A percentile compares a stretch with the other conserved stretches of the same genome.
phyloP scores from a whole-genome alignment of 2,888 invertebrate genomes.

The Phengaris arion region DNA sequence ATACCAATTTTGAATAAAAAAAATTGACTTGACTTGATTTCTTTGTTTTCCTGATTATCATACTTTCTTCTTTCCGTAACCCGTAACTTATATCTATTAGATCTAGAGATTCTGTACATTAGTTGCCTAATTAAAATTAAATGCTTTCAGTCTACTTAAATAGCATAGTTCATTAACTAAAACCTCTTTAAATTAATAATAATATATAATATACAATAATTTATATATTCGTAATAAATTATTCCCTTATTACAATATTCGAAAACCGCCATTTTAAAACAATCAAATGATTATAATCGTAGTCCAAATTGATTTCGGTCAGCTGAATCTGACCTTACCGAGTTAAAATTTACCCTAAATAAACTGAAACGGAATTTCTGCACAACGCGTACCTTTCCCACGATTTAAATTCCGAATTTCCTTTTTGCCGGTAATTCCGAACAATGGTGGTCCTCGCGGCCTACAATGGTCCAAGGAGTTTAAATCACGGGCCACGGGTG shows the following conservation, averaged over 20 bases:
- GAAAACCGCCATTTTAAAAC: neutral
- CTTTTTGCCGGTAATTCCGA: slow-evolving; percentile 50
- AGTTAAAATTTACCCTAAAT: slow-evolving; percentile 68
- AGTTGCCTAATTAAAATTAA: too few relatives aligned
- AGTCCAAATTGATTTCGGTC: slow-evolving; percentile 46
- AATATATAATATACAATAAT: too few relatives aligned
- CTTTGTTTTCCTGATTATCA: too few relatives aligned
- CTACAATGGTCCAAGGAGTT: slow-evolving; percentile 47
- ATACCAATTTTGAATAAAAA: too few relatives aligned
- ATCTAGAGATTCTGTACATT: too few relatives aligned
- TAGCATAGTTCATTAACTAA: too few relatives aligned
- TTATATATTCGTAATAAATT: too few relatives aligned
- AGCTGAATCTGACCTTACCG: slow-evolving; percentile 59
- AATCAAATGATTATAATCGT: slow-evolving; percentile 22
- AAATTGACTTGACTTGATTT: too few relatives aligned
- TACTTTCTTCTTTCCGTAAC: too few relatives aligned
- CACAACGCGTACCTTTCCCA: slow-evolving; percentile 55
- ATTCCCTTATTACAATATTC: neutral
- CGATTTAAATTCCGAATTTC: slow-evolving; percentile 69
- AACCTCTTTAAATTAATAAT: too few relatives aligned
- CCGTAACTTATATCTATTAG: too few relatives aligned
- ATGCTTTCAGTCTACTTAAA: too few relatives aligned
- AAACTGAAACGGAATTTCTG: slow-evolving; percentile 48
- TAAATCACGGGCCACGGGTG: slow-evolving; percentile 60
- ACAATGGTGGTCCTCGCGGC: slow-evolving; percentile 35